A percentile compares a stretch with the other conserved stretches of the same genome.
Evolutionary conservation across 2,113 vertebrate species (phyloP).

Genomic region (Pterocles burchelli): DNA sequence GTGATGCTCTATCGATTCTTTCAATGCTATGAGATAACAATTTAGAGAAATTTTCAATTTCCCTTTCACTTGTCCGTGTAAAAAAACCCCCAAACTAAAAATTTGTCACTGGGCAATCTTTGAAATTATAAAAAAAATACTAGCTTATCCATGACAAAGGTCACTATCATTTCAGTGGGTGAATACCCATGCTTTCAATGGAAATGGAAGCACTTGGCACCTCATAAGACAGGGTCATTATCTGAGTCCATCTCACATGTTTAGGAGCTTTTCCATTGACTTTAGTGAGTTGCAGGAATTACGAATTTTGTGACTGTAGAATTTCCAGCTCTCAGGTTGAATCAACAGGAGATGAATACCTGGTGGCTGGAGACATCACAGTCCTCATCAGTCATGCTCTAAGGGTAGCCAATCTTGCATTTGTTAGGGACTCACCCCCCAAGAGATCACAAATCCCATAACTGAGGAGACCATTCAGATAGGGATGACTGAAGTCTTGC

Average conservation of each 20-base stretch:
- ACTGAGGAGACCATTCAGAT: constrained; percentile 76
- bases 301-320: background rate
- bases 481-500: background rate
- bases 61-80: background rate
- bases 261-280: background rate
- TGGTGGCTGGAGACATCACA: constrained; percentile 76
- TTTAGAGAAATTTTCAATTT: background rate
- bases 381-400: constrained; percentile 69
- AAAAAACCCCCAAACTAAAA: background rate
- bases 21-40: background rate
- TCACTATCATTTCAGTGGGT: background rate
- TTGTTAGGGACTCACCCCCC: constrained; percentile 75
- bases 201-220: background rate
- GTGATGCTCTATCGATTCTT: background rate
- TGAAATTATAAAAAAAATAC: background rate
- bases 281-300: background rate
- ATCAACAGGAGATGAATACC: constrained; percentile 80
- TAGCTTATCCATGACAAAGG: background rate
- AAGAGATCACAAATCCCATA: constrained; percentile 75
- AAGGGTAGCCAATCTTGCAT: constrained; percentile 78
- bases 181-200: background rate
- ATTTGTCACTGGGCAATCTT: background rate
- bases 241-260: background rate
- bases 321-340: constrained; percentile 69
- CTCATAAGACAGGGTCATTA: background rate